Evolutionary conservation across 2,888 invertebrate genomes (phyloP), one percentile per base, ranked within the genome.

Genomic region (Brachynemurus nebulosus): DNA sequence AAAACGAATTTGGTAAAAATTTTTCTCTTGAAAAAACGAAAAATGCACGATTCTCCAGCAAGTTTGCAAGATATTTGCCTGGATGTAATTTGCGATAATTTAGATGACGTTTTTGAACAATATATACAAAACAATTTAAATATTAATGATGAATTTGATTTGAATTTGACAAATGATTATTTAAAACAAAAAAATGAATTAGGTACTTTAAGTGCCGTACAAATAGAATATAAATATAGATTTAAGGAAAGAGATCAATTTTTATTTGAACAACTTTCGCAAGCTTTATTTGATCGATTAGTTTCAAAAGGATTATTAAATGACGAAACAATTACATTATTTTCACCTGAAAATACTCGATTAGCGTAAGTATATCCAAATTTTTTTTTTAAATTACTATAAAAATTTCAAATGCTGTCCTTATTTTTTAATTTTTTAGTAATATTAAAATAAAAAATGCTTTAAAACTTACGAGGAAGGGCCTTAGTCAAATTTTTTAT

Each of bases 31-130:
- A n/a, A n/a, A n/a, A n/a, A n/a, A n/a, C n/a, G n/a, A n/a, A 92
- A 88, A 65, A 93, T 66, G 92, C 92, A 93, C 59, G 91, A 91
- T 92, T 93, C 93, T 54, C 54, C 64, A 36, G 21, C 39, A 12
- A 33, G 63, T 48, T 64, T 80, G 43, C 74, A 76, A 60, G 73
- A 76, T 52, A 66, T 71, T 52, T 79, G 78, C 59, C 65, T 79
- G 37, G 73, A 76, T 55, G 72, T 69, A 52, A 76, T 79, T 51
- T 75, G 76, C 58, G 74, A 74, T 51, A 76, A 78, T 57, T 65
- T 78, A 46, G 61, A 68, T 49, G 67, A 67, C 20, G 60, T 76
- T 12, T 73, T 73, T 51, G 63, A 66, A 42, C 55, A 62, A 42
- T n/a, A n/a, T n/a, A n/a, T n/a, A n/a, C n/a, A n/a, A n/a, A n/a